phyloP scores from a whole-genome alignment of 92 coral and sea anemone species.

The Hydrozoanthus gracilis region DNA sequence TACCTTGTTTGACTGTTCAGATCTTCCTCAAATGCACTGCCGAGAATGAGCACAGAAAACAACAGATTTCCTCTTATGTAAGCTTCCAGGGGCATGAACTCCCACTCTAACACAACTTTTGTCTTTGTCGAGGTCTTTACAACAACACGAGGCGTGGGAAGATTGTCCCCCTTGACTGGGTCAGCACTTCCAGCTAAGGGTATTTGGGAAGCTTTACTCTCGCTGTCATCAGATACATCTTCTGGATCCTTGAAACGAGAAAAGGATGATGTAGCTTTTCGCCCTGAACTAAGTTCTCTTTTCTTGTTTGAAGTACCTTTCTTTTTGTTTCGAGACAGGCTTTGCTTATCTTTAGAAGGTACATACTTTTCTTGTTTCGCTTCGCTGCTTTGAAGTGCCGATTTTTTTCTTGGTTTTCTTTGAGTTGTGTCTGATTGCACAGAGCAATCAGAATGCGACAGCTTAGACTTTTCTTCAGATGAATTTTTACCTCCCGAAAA shows the following conservation, averaged over 20 bases:
- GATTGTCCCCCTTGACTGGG: neutral
- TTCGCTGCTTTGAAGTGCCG: neutral
- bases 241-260: neutral
- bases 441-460: no score
- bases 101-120: conserved; percentile 80
- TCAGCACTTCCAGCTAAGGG: neutral
- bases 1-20: conserved; percentile 59
- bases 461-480: neutral
- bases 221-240: neutral
- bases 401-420: neutral
- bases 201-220: neutral
- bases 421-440: no score
- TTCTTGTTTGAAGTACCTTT: neutral
- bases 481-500: neutral
- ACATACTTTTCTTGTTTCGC: neutral
- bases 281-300: neutral
- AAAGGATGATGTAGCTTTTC: neutral
- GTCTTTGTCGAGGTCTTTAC: conserved; percentile 69
- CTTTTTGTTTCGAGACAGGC: neutral
- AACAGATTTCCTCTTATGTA: conserved; percentile 43
- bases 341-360: conserved; percentile 6
- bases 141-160: conserved; percentile 64
- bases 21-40: conserved; percentile 64
- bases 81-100: conserved; percentile 49
- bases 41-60: conserved; percentile 64